Percentiles rank a stretch among this genome's conserved stretches.
These are phyloP conservation scores for Creontiades dilutus DNA, from an alignment of 2,888 invertebrate genomes.

Conservation along the genomic window DNA sequence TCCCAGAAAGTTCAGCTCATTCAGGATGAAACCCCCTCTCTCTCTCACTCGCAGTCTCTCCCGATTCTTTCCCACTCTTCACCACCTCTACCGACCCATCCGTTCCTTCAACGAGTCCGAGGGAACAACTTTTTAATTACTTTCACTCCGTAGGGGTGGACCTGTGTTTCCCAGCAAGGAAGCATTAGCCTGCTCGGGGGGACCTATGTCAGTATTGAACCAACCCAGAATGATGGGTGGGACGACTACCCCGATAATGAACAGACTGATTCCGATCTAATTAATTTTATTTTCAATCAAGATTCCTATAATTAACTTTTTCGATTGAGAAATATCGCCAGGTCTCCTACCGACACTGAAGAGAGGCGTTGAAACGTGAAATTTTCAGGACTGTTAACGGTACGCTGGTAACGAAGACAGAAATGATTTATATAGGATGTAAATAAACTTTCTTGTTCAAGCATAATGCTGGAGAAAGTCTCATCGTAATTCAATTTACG, in stretches of 20 bases:
- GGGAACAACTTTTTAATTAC: conserved; percentile 61
- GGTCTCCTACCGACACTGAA: no score
- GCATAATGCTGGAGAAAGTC: no score
- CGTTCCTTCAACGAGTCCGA: background rate
- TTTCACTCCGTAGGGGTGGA: conserved; percentile 38
- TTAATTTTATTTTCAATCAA: background rate
- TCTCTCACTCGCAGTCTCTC: no score
- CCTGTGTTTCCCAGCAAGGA: background rate
- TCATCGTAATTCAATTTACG: no score
- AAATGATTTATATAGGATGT: no score
- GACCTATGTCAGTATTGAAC: background rate
- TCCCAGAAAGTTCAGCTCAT: background rate
- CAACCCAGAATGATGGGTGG: background rate
- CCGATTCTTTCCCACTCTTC: background rate
- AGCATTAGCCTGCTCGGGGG: background rate
- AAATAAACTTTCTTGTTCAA: no score
- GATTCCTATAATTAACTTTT: background rate
- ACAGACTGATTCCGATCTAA: conserved; percentile 31
- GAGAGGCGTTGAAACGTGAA: no score
- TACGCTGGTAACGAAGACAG: no score
- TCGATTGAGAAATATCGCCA: no score
- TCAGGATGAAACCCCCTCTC: background rate
- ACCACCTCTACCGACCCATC: background rate
- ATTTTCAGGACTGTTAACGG: no score
- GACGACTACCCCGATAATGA: conserved; percentile 9